Conservation (phyloP, 1,140 invertebrate genomes). For the Sitophilus oryzae region DNA sequence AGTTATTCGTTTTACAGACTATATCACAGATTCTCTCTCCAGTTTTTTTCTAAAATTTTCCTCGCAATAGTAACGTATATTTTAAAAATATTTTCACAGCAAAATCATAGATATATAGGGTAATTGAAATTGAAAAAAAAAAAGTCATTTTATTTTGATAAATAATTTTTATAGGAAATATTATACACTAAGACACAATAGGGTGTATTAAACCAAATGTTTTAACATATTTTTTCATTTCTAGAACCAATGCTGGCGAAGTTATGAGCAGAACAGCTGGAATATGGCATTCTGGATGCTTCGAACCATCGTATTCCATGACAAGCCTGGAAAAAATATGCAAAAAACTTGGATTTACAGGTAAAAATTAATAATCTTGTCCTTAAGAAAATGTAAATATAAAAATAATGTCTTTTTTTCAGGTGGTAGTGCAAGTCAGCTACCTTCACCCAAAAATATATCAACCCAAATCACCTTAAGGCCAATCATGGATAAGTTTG, state of each 20-base stretch:
- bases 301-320: slow-evolving; percentile 39
- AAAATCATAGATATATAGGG: not conserved
- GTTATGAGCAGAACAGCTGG: slow-evolving; percentile 51
- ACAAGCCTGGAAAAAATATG: slow-evolving; percentile 45
- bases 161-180: no score
- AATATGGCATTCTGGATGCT: slow-evolving; percentile 56
- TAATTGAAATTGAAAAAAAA: slow-evolving; percentile 5
- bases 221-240: no score
- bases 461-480: slow-evolving; percentile 12
- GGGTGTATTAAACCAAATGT: no score
- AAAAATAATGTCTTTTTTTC: no score
- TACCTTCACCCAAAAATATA: slow-evolving; percentile 13
- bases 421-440: slow-evolving; percentile 6
- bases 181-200: no score
- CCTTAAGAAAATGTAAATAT: no score
- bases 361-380: no score
- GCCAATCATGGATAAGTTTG: slow-evolving; percentile 33
- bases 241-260: slow-evolving; percentile 49
- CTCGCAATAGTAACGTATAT: not conserved
- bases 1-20: no score
- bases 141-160: no score
- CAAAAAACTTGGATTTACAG: slow-evolving; percentile 41
- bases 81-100: not conserved
- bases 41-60: not conserved
- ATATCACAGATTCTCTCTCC: not conserved